These are phyloP conservation scores for Hemibagrus guttatus DNA, from an alignment of 2,797 vertebrate genomes.

Conservation along the genomic window DNA sequence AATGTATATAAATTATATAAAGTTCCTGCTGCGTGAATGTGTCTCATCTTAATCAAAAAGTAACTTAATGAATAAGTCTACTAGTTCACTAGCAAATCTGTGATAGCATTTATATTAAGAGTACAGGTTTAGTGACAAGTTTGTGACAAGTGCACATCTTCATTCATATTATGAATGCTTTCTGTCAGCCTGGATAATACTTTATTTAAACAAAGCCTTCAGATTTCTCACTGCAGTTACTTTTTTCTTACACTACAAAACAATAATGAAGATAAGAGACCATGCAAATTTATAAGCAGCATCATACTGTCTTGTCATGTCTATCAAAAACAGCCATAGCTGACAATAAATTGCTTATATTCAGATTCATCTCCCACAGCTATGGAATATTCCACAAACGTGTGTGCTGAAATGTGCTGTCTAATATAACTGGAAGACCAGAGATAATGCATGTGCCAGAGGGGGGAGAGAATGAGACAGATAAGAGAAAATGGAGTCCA, in stretches of 20 bases:
- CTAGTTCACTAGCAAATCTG: neutral
- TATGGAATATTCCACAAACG: neutral
- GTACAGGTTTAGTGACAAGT: neutral
- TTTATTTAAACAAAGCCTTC: slow-evolving; percentile 1
- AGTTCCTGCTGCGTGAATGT: neutral
- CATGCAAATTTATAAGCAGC: neutral
- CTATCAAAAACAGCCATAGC: neutral
- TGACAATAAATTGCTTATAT: slow-evolving; percentile 3
- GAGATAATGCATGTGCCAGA: slow-evolving; percentile 17
- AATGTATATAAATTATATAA: neutral
- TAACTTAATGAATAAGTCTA: neutral
- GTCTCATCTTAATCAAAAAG: neutral
- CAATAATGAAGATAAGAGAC: neutral
- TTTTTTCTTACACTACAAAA: neutral
- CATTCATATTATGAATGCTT: neutral
- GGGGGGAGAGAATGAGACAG: slow-evolving; percentile 13
- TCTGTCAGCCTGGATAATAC: neutral
- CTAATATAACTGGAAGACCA: slow-evolving; percentile 23
- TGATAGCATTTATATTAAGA: neutral
- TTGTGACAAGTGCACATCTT: neutral
- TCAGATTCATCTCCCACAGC: neutral
- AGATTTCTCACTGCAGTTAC: neutral
- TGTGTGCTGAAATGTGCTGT: slow-evolving; percentile 23
- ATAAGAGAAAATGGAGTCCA: slow-evolving; percentile 22
- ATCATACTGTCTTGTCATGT: neutral